Evolutionary conservation across 2,113 vertebrate genomes (phyloP).

Genomic region (Chloebia gouldiae): DNA sequence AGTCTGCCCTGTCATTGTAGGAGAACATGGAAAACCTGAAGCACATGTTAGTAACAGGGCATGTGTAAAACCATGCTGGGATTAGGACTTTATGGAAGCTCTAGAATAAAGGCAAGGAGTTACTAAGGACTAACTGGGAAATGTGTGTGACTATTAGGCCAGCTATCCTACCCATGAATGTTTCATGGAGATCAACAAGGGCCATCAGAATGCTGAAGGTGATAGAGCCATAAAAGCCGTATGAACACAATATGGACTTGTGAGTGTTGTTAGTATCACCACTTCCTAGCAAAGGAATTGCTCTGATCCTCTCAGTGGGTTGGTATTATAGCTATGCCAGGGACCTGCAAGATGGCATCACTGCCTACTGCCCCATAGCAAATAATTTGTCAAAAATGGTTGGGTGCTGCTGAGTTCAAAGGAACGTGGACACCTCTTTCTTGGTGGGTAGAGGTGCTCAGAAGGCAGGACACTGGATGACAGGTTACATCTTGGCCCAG

Average conservation of each 20-base stretch:
- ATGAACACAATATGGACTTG: background rate
- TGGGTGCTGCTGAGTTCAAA: background rate
- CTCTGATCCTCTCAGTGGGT: background rate
- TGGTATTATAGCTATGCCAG: background rate
- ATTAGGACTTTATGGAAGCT: background rate
- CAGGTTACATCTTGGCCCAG: background rate
- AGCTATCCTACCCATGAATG: background rate
- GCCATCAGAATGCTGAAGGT: background rate
- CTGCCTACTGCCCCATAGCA: background rate
- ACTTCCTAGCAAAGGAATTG: background rate
- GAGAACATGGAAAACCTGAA: background rate
- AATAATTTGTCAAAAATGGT: background rate
- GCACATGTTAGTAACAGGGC: background rate
- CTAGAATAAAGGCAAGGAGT: background rate
- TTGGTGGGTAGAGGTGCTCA: background rate
- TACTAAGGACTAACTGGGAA: background rate
- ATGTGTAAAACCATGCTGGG: background rate
- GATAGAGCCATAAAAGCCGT: background rate
- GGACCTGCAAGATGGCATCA: background rate
- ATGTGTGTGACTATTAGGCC: background rate
- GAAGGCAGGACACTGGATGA: background rate
- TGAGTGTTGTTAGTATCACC: background rate
- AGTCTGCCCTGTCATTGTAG: background rate
- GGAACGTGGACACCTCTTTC: background rate
- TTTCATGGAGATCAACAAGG: background rate